Evolutionary conservation across 2,113 vertebrate species (phyloP).

Genomic region (Typhlomys cinereus): DNA sequence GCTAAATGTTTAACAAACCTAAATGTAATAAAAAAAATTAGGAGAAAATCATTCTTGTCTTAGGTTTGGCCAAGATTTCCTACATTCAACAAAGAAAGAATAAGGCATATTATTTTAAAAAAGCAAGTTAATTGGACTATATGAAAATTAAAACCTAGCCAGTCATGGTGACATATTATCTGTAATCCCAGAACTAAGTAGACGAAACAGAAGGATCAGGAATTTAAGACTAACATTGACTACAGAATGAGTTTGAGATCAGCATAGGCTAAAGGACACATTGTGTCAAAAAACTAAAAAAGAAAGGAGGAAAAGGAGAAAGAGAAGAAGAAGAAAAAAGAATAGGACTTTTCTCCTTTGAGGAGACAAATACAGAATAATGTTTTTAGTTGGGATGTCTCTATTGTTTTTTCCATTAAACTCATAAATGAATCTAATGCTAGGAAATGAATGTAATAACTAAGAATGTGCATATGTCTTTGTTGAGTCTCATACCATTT

Average conservation of each 20-base stretch:
- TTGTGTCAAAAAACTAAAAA: too few relatives aligned
- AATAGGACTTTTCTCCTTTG: too few relatives aligned
- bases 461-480: not conserved
- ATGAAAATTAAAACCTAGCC: slow-evolving; percentile 19
- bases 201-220: not conserved
- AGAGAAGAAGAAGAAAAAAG: not conserved
- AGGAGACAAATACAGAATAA: too few relatives aligned
- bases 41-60: not conserved
- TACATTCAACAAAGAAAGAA: not conserved
- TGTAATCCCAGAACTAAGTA: not conserved
- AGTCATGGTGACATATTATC: too few relatives aligned
- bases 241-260: not conserved
- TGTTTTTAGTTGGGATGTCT: not conserved
- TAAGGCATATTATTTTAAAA: not conserved
- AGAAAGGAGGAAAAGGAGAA: not conserved
- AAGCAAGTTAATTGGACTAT: not conserved
- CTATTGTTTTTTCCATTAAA: not conserved
- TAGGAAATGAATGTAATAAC: not conserved
- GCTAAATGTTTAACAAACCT: not conserved
- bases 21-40: slow-evolving; percentile 4
- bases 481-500: not conserved
- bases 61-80: not conserved
- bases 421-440: not conserved
- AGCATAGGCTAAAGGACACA: not conserved
- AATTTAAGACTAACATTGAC: not conserved